These are phyloP conservation scores for Asteroscopus sphinx DNA, from an alignment of 2,888 invertebrate species.

Conservation along the genomic window DNA sequence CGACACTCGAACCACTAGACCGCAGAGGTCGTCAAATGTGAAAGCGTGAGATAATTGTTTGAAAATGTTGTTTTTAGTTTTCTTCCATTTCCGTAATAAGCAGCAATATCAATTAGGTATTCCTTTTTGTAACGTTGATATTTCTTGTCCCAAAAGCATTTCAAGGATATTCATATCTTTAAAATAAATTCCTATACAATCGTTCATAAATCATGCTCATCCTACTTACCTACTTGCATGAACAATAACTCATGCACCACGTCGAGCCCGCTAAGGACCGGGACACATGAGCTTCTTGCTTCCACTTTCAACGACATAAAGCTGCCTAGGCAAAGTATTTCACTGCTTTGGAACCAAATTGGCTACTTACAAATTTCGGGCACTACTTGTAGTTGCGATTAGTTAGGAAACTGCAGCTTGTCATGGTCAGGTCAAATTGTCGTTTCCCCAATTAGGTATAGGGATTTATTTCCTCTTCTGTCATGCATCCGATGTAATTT, in stretches of 20 bases:
- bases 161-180: slow-evolving; percentile 15
- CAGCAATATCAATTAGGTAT: too few species aligned
- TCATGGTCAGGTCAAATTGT: too few species aligned
- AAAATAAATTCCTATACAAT: slow-evolving; percentile 34
- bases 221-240: slow-evolving; percentile 73
- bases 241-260: slow-evolving; percentile 73
- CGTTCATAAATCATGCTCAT: slow-evolving; percentile 68
- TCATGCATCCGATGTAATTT: too few species aligned
- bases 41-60: too few species aligned
- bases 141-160: neutral
- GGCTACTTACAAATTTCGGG: slow-evolving; percentile 6
- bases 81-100: too few species aligned
- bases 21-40: too few species aligned
- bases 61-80: too few species aligned
- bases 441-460: too few species aligned
- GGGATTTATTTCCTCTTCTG: too few species aligned
- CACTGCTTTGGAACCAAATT: slow-evolving; percentile 27
- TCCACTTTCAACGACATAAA: slow-evolving; percentile 17
- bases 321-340: slow-evolving; percentile 2
- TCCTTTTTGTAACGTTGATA: too few species aligned
- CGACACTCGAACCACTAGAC: too few species aligned
- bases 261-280: slow-evolving; percentile 46
- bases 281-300: slow-evolving; percentile 18
- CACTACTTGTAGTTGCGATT: slow-evolving; percentile 20
- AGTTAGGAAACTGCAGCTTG: neutral